These are phyloP conservation scores for Chrysolina americana DNA, from an alignment of 2,888 invertebrate genomes.

Conservation along the genomic window DNA sequence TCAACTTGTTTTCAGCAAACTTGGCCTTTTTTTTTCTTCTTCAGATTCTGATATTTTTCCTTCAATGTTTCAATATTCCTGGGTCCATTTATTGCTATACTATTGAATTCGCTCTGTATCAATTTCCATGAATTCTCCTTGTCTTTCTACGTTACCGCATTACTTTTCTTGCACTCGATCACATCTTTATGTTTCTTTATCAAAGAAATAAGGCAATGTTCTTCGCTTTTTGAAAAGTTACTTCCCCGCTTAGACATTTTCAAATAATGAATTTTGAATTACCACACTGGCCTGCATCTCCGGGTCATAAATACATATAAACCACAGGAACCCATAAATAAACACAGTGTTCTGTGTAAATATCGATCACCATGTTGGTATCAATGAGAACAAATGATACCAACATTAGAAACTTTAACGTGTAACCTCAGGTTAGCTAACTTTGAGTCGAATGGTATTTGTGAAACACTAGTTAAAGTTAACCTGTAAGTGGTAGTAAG, in stretches of 20 bases:
- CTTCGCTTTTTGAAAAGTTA: conserved; percentile 1
- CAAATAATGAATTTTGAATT: background rate
- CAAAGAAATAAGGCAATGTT: background rate
- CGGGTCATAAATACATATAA: background rate
- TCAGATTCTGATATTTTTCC: conserved; percentile 6
- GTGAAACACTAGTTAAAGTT: background rate
- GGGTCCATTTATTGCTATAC: conserved; percentile 1
- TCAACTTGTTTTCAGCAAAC: conserved; percentile 6
- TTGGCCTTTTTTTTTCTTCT: conserved; percentile 8
- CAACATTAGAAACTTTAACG: background rate
- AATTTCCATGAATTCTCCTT: conserved; percentile 6
- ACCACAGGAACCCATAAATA: background rate
- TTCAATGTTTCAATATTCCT: background rate
- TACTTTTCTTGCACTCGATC: background rate
- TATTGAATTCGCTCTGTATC: background rate
- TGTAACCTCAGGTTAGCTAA: background rate
- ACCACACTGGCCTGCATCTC: background rate
- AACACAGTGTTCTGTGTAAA: no score
- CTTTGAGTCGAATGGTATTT: background rate
- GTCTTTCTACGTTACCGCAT: background rate
- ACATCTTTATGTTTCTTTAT: background rate
- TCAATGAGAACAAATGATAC: background rate
- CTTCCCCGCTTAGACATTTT: conserved; percentile 1
- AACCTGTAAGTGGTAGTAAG: background rate
- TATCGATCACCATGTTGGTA: no score